A percentile compares a stretch with the other conserved stretches of the same genome.
Conservation (phyloP, 2,888 invertebrate species). For the Muscina levida region DNA sequence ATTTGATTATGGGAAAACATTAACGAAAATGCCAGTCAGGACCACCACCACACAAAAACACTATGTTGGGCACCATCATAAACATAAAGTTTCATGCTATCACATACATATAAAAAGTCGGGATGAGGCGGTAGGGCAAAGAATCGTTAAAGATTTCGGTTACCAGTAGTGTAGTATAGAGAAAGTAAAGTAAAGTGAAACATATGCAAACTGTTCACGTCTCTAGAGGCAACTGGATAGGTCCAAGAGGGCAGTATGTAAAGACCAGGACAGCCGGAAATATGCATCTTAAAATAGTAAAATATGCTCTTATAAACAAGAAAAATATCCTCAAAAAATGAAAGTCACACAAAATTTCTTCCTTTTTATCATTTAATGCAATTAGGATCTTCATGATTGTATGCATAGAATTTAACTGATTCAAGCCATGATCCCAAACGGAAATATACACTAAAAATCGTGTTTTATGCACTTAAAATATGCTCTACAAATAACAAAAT, state of each 20-base stretch:
- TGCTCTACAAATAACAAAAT: too few species aligned
- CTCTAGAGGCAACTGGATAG: neutral
- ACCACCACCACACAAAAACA: neutral
- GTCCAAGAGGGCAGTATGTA: neutral
- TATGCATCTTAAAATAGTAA: too few species aligned
- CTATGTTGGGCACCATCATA: neutral
- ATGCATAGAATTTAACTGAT: too few species aligned
- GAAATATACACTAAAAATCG: too few species aligned
- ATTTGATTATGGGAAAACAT: conserved; percentile 77
- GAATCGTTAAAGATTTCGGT: conserved; percentile 12
- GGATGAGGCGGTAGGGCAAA: neutral
- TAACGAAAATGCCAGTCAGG: conserved; percentile 68
- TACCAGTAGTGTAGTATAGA: conserved; percentile 7
- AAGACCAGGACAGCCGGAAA: neutral
- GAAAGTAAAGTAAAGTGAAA: conserved; percentile 13
- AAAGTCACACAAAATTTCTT: too few species aligned
- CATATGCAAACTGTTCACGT: conserved; percentile 20
- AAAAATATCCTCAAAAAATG: too few species aligned
- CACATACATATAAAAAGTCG: neutral
- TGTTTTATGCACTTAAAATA: too few species aligned
- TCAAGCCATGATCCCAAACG: too few species aligned
- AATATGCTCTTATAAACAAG: too few species aligned
- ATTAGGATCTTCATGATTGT: too few species aligned
- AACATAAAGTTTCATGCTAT: conserved; percentile 24
- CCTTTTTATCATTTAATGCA: too few species aligned